These are phyloP conservation scores for Erethizon dorsatum DNA, from an alignment of 2,797 vertebrate genomes.

Conservation along the genomic window DNA sequence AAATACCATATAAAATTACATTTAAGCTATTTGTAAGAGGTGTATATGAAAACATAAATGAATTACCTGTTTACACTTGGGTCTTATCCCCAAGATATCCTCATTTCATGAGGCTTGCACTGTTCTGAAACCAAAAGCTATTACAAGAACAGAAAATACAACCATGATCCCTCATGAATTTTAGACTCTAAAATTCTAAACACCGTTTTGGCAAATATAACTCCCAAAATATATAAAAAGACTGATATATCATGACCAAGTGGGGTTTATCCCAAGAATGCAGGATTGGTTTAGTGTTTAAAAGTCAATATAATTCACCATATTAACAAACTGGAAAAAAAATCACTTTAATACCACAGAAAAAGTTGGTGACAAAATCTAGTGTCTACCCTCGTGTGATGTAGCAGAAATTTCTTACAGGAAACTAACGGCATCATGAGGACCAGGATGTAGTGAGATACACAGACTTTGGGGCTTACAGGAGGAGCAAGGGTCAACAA, in stretches of 20 bases:
- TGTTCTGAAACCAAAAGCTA: background rate
- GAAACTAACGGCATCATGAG: background rate
- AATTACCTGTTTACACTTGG: background rate
- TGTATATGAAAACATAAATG: background rate
- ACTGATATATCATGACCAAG: background rate
- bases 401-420: background rate
- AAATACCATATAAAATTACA: background rate
- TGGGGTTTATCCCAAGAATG: slow-evolving; percentile 5
- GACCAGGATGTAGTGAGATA: background rate
- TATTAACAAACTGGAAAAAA: background rate
- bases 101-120: background rate
- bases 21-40: background rate
- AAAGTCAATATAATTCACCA: background rate
- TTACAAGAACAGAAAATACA: background rate
- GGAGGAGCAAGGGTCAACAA: background rate
- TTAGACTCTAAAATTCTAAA: background rate
- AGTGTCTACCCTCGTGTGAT: background rate
- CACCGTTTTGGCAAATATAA: background rate
- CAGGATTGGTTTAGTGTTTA: slow-evolving; percentile 27
- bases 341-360: background rate
- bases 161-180: background rate
- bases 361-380: background rate
- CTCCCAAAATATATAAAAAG: background rate
- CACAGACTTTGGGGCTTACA: background rate
- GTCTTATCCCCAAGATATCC: background rate